These are phyloP conservation scores for Hycleus phaleratus DNA, from an alignment of 1,140 invertebrate genomes.

Conservation along the genomic window DNA sequence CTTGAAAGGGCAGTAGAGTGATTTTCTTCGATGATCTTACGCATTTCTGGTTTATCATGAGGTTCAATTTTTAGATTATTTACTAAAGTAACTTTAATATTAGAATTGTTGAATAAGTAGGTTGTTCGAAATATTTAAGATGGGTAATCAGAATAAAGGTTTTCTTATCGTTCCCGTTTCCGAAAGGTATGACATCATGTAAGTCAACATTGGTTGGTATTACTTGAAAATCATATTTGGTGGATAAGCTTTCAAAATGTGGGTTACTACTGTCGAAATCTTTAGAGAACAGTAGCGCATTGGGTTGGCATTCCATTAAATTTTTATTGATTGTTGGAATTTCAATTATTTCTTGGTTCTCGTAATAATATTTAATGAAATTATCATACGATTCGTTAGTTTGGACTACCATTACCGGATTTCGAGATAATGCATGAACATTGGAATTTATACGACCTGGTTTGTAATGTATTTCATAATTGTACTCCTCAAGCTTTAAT, in stretches of 20 bases:
- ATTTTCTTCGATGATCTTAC: not conserved
- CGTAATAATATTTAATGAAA: not conserved
- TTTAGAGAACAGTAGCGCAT: not conserved
- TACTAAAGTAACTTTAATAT: too few relatives aligned
- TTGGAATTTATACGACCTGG: conserved; percentile 35
- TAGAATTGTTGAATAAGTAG: too few relatives aligned
- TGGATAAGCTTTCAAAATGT: not conserved
- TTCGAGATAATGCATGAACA: conserved; percentile 30
- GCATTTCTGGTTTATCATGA: not conserved
- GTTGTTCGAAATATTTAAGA: too few relatives aligned
- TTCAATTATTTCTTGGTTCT: not conserved
- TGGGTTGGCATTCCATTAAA: not conserved
- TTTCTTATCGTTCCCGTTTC: too few relatives aligned
- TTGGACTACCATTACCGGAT: not conserved
- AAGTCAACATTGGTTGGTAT: not conserved
- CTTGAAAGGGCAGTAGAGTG: not conserved
- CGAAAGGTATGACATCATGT: not conserved
- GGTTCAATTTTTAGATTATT: not conserved
- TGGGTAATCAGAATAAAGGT: too few relatives aligned
- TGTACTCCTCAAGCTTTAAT: conserved; percentile 42
- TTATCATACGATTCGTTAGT: not conserved
- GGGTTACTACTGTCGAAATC: not conserved
- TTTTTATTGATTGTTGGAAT: not conserved
- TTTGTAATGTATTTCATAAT: conserved; percentile 42
- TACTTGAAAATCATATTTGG: not conserved